These are phyloP conservation scores for Urocitellus parryii DNA, from an alignment of 2,113 vertebrate species.

Conservation along the genomic window DNA sequence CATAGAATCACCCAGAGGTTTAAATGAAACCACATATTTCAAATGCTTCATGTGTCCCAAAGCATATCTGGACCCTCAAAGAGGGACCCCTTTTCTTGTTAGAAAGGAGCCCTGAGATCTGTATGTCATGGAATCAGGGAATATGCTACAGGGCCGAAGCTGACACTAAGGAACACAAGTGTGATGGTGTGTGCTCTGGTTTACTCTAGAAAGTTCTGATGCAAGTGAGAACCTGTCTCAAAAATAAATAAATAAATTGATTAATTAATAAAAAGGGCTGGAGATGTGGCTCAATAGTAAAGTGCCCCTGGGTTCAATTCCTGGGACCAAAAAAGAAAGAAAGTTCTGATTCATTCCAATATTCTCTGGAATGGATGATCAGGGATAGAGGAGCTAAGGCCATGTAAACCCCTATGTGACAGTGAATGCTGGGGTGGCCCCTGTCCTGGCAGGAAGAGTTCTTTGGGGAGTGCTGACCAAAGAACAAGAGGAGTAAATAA, in stretches of 20 bases:
- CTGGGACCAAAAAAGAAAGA: too few relatives aligned
- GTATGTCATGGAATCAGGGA: neutral
- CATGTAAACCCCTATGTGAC: neutral
- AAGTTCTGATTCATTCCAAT: neutral
- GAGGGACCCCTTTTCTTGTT: neutral
- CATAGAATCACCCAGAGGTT: neutral
- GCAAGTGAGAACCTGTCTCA: too few relatives aligned
- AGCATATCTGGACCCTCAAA: neutral
- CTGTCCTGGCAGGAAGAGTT: neutral
- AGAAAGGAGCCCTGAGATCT: neutral
- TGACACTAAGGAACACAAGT: neutral
- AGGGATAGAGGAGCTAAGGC: neutral
- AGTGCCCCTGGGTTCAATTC: too few relatives aligned
- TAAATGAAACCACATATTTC: neutral
- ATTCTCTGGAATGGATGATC: neutral
- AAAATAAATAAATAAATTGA: too few relatives aligned
- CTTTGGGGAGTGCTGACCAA: neutral
- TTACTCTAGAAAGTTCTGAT: conserved; percentile 41
- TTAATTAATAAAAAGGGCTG: too few relatives aligned
- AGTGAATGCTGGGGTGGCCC: neutral
- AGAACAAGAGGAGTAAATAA: too few relatives aligned
- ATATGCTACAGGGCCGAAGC: neutral
- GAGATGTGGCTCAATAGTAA: too few relatives aligned
- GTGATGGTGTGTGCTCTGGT: neutral
- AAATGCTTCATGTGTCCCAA: neutral